These are phyloP conservation scores for Caenorhabditis brenneri DNA, from an alignment of 1,140 invertebrate genomes.

Conservation along the genomic window DNA sequence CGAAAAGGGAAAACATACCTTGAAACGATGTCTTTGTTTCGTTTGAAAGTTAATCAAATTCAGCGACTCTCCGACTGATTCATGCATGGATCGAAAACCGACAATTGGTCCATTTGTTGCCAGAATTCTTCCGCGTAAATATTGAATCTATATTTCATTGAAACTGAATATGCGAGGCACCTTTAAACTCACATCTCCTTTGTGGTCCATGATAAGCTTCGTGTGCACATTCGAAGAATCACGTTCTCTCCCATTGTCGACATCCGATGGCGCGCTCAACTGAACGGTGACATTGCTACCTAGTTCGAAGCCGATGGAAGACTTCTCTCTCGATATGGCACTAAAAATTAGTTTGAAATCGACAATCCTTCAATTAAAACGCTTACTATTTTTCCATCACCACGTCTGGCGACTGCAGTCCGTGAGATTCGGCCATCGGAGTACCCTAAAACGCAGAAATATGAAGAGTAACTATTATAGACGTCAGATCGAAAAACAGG, in stretches of 20 bases:
- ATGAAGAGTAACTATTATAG: too few relatives aligned
- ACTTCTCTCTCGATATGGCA: background rate
- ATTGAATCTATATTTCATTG: background rate
- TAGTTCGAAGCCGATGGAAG: background rate
- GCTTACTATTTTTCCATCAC: conserved; percentile 21
- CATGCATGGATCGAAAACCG: background rate
- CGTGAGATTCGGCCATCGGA: conserved; percentile 30
- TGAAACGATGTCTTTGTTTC: background rate
- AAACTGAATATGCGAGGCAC: background rate
- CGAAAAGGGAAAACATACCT: too few relatives aligned
- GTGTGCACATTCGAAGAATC: conserved; percentile 35
- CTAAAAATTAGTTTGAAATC: background rate
- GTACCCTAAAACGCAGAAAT: conserved; percentile 26
- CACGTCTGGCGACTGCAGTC: conserved; percentile 19
- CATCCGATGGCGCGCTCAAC: conserved; percentile 14
- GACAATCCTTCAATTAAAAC: too few relatives aligned
- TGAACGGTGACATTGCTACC: conserved; percentile 2
- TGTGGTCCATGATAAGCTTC: conserved; percentile 19
- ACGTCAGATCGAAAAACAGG: too few relatives aligned
- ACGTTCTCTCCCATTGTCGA: conserved; percentile 26
- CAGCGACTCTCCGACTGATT: background rate
- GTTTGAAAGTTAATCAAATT: conserved; percentile 10
- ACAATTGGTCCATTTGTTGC: background rate
- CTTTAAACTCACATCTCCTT: background rate
- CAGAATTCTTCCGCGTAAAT: background rate